Base-by-base conservation (phyloP, 2,797 vertebrate genomes). In the Poeciliopsis presidionis region DNA sequence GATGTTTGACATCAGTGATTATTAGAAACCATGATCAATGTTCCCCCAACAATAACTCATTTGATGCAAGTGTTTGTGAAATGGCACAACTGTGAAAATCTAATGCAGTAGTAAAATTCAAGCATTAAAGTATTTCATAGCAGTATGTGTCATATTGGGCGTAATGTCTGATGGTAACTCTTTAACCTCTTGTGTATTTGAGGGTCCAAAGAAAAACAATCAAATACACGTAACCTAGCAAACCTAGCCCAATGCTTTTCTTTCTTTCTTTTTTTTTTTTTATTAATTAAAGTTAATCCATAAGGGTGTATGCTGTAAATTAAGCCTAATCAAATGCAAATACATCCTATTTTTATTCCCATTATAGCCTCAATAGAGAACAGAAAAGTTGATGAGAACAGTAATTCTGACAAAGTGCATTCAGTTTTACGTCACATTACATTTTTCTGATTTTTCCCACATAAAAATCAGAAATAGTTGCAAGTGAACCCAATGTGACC, bases 401-500 rank as follows among this genome's bases (percentile, higher is more conserved):
- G 22, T 30, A 63, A 82, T 43, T 57, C 14, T 72, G 14, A 77
- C 76, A 57, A 78, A 78, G 47, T 53, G 81, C 20, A 80, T 41
- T 84, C 9, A 81, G 59, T 77, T 13, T 77, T 55, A 8, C 45
- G 51, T 82, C 14, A 74, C 59, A 82, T 81, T 0, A 78, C 80
- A 51, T 30, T 74, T 85, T 33, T 33, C 33, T 33, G 33, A 71
- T 72, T 75, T n/a, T 78, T 81, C 72, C 83, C 84, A 86, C 88
- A 11, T 69, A 46, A 11, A 61, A 73, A 85, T 82, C 47, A 63
- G 45, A 77, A 63, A 77, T 86, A 87, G 71, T 81, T 81, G 72
- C 63, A 39, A 43, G 76, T 92, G 91, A 92, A 90, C 89, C 87
- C 63, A 25, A 65, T 77, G 76, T 90, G 87, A 92, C 91, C 91